Evolutionary conservation across 2,113 vertebrate species (phyloP).

Genomic region (Corynorhinus townsendii): DNA sequence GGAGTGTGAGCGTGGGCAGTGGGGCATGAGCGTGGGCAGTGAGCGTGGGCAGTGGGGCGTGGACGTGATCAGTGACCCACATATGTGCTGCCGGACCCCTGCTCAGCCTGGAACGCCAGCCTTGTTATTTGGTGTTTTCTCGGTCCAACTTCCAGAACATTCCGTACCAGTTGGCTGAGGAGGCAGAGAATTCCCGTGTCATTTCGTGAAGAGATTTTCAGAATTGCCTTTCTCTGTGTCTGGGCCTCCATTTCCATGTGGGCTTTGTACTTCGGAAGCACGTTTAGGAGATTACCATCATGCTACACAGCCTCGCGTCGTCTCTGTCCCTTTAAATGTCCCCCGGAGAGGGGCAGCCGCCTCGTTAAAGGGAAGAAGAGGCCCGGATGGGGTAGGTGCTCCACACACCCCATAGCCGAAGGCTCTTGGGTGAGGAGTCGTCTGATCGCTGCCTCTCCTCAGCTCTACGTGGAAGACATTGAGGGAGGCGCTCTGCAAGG

Average conservation of each 20-base stretch:
- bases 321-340: background rate
- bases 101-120: background rate
- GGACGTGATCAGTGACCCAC: fast-evolving
- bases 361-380: background rate
- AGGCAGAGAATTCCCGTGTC: background rate
- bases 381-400: background rate
- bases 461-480: background rate
- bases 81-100: no score
- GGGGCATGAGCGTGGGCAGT: fast-evolving
- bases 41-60: no score
- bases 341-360: background rate
- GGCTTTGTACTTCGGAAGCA: background rate
- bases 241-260: background rate
- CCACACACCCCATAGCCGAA: background rate
- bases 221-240: background rate
- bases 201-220: background rate
- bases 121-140: background rate
- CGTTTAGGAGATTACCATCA: background rate
- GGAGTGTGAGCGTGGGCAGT: no score
- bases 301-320: background rate
- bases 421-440: background rate
- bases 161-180: background rate
- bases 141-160: background rate
- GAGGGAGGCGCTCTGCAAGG: background rate
- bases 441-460: background rate